These are phyloP conservation scores for Dreissena rostriformis DNA, from an alignment of 1,140 invertebrate species.

Conservation along the genomic window DNA sequence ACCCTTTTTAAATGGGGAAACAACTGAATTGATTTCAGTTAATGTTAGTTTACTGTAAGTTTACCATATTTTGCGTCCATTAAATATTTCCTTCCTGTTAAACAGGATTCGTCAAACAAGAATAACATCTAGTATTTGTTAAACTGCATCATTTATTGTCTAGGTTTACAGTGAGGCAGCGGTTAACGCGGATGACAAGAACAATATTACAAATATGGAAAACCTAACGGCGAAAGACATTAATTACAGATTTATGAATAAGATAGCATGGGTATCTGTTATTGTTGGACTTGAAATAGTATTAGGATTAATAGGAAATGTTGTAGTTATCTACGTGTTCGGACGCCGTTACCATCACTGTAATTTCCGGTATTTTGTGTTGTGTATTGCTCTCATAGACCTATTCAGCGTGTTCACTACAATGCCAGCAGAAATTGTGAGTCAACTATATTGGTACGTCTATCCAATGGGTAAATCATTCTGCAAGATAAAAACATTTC, in stretches of 20 bases:
- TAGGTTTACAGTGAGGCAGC: too few relatives aligned
- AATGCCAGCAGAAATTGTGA: slow-evolving; percentile 66
- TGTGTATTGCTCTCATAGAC: slow-evolving; percentile 63
- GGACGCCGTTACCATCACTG: slow-evolving; percentile 35
- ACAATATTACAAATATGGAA: not conserved
- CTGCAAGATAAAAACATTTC: slow-evolving; percentile 60
- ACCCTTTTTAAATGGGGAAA: too few relatives aligned
- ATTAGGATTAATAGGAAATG: slow-evolving; percentile 58
- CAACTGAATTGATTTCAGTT: too few relatives aligned
- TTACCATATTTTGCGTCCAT: too few relatives aligned
- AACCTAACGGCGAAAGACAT: slow-evolving; percentile 33
- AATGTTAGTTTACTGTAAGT: too few relatives aligned
- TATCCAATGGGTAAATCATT: slow-evolving; percentile 46
- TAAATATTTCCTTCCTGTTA: too few relatives aligned
- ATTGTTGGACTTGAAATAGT: slow-evolving; percentile 49
- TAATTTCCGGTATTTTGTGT: slow-evolving; percentile 59
- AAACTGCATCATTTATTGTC: too few relatives aligned
- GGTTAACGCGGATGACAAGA: too few relatives aligned
- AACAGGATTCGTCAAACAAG: too few relatives aligned
- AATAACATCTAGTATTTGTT: too few relatives aligned
- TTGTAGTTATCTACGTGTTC: slow-evolving; percentile 62
- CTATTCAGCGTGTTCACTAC: slow-evolving; percentile 59
- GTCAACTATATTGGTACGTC: slow-evolving; percentile 64
- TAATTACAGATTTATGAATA: slow-evolving; percentile 51
- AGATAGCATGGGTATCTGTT: slow-evolving; percentile 48